A percentile compares a stretch with the other conserved stretches of the same genome.
Evolutionary conservation across 2,113 vertebrate genomes (phyloP).

Genomic region (Antigone vipio): DNA sequence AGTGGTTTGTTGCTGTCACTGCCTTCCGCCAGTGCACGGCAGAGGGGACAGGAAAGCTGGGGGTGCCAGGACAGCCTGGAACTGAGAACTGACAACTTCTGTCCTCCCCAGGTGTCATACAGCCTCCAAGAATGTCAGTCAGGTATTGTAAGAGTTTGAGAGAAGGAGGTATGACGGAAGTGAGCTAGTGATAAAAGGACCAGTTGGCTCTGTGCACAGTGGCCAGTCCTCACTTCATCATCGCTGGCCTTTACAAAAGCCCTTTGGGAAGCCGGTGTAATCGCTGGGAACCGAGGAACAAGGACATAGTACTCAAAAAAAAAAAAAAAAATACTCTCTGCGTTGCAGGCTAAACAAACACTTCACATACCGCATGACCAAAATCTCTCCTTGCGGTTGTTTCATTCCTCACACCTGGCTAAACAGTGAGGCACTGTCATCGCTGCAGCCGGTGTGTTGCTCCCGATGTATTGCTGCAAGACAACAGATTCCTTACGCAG

Average conservation of each 20-base stretch:
- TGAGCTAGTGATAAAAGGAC: neutral
- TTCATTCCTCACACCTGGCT: neutral
- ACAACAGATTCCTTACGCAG: neutral
- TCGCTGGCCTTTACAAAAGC: neutral
- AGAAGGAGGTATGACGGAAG: neutral
- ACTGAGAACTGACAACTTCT: neutral
- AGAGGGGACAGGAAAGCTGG: neutral
- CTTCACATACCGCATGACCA: neutral
- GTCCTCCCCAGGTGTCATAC: neutral
- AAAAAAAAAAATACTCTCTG: neutral
- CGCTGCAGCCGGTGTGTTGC: neutral
- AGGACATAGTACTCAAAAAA: neutral
- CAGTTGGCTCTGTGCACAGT: neutral
- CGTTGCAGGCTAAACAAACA: conserved; percentile 32
- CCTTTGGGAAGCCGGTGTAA: neutral
- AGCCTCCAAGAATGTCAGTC: neutral
- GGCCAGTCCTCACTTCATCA: neutral
- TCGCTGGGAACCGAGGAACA: neutral
- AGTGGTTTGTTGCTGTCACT: neutral
- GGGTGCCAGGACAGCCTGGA: neutral
- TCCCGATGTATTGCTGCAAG: neutral
- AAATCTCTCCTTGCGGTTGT: neutral
- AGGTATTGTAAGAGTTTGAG: neutral
- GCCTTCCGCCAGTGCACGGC: neutral
- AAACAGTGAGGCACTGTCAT: neutral